A percentile compares a stretch with the other conserved stretches of the same genome.
These are phyloP conservation scores for Myzus persicae DNA, from an alignment of 1,140 invertebrate genomes.

Conservation along the genomic window DNA sequence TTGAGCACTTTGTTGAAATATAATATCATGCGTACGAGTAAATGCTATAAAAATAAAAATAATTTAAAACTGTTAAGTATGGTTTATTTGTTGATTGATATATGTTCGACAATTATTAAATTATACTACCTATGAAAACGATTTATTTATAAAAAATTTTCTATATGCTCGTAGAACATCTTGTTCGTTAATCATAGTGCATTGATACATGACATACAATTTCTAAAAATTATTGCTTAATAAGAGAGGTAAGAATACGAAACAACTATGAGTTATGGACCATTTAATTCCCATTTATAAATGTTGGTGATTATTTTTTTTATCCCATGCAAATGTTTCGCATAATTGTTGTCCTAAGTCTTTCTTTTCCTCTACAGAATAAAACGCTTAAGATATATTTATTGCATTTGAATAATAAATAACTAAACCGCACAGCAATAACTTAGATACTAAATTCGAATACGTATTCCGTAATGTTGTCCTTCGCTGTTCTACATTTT, in stretches of 20 bases:
- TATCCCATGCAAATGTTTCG: background rate
- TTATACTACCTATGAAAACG: background rate
- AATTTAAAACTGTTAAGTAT: no score
- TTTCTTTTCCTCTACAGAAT: background rate
- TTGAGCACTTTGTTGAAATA: no score
- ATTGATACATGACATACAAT: background rate
- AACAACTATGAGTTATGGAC: background rate
- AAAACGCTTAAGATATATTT: background rate
- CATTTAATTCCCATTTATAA: background rate
- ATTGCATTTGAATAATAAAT: background rate
- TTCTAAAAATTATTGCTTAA: background rate
- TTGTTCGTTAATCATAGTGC: background rate
- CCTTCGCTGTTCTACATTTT: background rate
- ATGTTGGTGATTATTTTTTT: background rate
- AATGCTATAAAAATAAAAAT: no score
- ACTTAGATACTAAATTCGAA: background rate
- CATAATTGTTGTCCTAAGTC: background rate
- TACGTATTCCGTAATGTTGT: background rate
- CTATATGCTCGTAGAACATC: background rate
- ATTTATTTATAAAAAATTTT: background rate
- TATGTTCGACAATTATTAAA: background rate
- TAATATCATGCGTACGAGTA: no score
- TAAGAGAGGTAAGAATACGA: background rate
- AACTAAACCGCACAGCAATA: background rate
- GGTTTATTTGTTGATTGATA: no score